Percentiles rank a stretch among this genome's conserved stretches.
Conservation (phyloP, 2,888 invertebrate genomes). For the Patella pellucida region DNA sequence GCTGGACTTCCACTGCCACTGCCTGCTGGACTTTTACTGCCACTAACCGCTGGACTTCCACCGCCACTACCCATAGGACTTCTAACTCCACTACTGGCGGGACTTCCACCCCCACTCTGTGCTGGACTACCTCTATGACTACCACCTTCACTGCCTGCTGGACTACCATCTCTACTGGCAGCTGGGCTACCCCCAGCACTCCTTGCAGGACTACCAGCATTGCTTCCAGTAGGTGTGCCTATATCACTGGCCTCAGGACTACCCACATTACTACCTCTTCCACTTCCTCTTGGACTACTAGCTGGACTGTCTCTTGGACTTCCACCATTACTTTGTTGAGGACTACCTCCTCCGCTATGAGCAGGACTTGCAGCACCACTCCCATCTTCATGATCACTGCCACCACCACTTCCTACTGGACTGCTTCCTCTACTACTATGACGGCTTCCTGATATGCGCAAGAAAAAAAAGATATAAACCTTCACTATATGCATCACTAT, state of each 20-base stretch:
- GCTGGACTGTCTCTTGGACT: slow-evolving; percentile 16
- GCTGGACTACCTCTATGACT: slow-evolving; percentile 15
- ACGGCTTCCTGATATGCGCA: too few species aligned
- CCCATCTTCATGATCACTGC: slow-evolving; percentile 17
- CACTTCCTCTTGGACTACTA: slow-evolving; percentile 22
- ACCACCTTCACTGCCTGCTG: slow-evolving; percentile 12
- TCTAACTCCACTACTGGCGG: slow-evolving; percentile 20
- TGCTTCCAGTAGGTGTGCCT: slow-evolving; percentile 29
- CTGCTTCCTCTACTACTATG: slow-evolving; percentile 16
- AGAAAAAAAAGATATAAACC: too few species aligned
- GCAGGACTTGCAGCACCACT: slow-evolving; percentile 21
- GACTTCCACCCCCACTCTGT: slow-evolving; percentile 22
- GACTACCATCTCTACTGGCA: slow-evolving; percentile 24
- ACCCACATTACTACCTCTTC: slow-evolving; percentile 25
- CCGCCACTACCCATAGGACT: slow-evolving; percentile 20
- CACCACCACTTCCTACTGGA: slow-evolving; percentile 21
- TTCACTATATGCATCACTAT: too few species aligned
- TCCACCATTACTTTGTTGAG: slow-evolving; percentile 8
- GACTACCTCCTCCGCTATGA: slow-evolving; percentile 14
- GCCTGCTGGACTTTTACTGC: slow-evolving; percentile 24
- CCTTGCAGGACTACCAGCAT: slow-evolving; percentile 16
- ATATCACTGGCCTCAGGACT: slow-evolving; percentile 26
- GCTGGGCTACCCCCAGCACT: slow-evolving; percentile 28
- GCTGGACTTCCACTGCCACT: slow-evolving; percentile 24
- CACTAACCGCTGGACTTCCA: slow-evolving; percentile 20